These are phyloP conservation scores for Pelusios castaneus DNA, from an alignment of 2,113 vertebrate genomes.

Conservation along the genomic window DNA sequence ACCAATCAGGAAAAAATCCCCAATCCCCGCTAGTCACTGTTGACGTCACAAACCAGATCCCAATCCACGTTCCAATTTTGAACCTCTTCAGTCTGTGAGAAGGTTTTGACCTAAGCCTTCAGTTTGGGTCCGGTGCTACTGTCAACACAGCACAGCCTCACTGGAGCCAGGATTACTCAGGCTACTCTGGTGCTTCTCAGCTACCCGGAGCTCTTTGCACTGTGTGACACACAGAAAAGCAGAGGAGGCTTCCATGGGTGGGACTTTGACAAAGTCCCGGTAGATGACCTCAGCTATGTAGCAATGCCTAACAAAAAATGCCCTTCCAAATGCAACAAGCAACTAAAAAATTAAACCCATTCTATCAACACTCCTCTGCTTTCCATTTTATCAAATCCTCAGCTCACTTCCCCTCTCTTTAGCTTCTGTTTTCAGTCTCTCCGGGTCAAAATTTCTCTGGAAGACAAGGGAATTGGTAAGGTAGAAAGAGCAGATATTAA, in stretches of 20 bases:
- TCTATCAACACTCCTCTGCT: not conserved
- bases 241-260: not conserved
- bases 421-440: not conserved
- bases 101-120: not conserved
- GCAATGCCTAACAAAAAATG: not conserved
- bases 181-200: not conserved
- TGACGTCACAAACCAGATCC: not conserved
- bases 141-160: fast-evolving
- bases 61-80: not conserved
- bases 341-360: not conserved
- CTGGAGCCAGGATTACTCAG: not conserved
- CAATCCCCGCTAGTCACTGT: not conserved
- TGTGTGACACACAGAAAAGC: not conserved
- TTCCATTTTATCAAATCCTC: not conserved
- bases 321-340: not conserved
- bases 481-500: not conserved
- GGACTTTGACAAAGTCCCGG: not conserved
- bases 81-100: fast-evolving
- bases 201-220: not conserved
- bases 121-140: not conserved
- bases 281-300: not conserved
- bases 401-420: not conserved
- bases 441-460: not conserved
- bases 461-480: not conserved
- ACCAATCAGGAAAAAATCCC: not conserved